Percentiles rank a stretch among this genome's conserved stretches.
phyloP scores from a whole-genome alignment of 2,797 vertebrate genomes.

The Melanotaenia boesemani region DNA sequence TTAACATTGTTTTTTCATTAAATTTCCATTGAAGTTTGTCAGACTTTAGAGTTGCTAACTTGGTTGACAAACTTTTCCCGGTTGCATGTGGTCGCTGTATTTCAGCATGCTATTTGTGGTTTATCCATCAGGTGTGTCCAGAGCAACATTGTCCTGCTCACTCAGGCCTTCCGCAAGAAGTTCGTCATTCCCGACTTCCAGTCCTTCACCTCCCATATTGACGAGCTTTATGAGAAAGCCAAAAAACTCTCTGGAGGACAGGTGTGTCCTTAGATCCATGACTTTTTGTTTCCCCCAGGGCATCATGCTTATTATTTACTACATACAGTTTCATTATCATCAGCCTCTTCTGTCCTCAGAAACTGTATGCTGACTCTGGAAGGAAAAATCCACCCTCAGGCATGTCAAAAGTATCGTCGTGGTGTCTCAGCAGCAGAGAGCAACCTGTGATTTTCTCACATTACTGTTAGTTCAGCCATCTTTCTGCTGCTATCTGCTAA shows the following conservation, averaged over 20 bases:
- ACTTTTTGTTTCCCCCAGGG: not conserved
- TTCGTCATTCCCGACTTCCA: constrained; percentile 99
- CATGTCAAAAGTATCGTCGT: not conserved
- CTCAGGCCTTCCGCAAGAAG: constrained; percentile 98
- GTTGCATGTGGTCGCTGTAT: constrained; percentile 56
- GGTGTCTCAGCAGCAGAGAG: constrained; percentile 1
- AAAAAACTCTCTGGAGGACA: constrained; percentile 93
- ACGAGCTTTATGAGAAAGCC: constrained; percentile 93
- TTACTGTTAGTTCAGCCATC: constrained; percentile 4
- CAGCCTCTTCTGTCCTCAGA: constrained; percentile 7
- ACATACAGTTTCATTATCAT: constrained; percentile 42
- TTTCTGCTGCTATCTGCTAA: not conserved
- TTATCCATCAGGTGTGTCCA: constrained; percentile 92
- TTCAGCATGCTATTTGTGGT: constrained; percentile 69
- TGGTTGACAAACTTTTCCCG: constrained; percentile 59
- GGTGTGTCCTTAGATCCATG: constrained; percentile 80
- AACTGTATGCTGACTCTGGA: not conserved
- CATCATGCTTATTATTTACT: constrained; percentile 23
- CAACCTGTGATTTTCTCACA: constrained; percentile 18
- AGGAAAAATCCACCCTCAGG: constrained; percentile 16
- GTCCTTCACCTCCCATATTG: constrained; percentile 95
- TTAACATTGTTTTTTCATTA: constrained; percentile 41
- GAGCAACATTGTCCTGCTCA: constrained; percentile 98
- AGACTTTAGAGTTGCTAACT: constrained; percentile 37
- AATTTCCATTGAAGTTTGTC: constrained; percentile 67